Conservation (phyloP, 2,797 vertebrate genomes). For the Mormyrops attenuatus region DNA sequence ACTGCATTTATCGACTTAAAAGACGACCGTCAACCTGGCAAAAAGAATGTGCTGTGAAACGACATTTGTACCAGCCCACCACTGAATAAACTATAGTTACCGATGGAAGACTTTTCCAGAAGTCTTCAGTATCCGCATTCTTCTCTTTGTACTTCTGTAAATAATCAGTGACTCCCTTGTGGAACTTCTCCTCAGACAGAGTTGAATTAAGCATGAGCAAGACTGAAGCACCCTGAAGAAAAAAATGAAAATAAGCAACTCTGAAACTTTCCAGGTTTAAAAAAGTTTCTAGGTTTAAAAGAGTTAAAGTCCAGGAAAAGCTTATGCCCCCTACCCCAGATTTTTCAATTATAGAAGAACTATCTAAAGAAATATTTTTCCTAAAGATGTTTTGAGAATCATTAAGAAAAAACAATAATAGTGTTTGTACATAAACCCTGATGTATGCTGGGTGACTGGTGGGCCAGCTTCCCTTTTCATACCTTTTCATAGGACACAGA, state of each 20-base stretch:
- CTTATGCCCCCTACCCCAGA: background rate
- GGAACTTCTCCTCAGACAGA: conserved; percentile 73
- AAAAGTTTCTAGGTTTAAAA: background rate
- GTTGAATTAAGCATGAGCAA: conserved; percentile 83
- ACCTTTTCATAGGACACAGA: conserved; percentile 92
- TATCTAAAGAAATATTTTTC: background rate
- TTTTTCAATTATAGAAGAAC: background rate
- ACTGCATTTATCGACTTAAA: background rate
- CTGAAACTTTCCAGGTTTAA: background rate
- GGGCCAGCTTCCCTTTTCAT: conserved; percentile 4
- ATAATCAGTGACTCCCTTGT: conserved; percentile 74
- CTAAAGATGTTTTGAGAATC: background rate
- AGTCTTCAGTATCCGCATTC: conserved; percentile 72
- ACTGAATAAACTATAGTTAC: conserved; percentile 48
- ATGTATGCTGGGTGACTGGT: background rate
- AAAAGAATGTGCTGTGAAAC: background rate
- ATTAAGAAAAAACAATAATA: background rate
- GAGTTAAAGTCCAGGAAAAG: background rate
- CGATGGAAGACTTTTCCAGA: conserved; percentile 88
- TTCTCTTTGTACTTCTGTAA: conserved; percentile 64
- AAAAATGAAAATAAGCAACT: background rate
- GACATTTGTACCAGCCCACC: background rate
- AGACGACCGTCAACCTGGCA: background rate
- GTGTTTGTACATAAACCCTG: background rate
- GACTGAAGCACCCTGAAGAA: conserved; percentile 82